phyloP scores from a whole-genome alignment of 2,113 vertebrate genomes.

The Megatriorchis doriae region DNA sequence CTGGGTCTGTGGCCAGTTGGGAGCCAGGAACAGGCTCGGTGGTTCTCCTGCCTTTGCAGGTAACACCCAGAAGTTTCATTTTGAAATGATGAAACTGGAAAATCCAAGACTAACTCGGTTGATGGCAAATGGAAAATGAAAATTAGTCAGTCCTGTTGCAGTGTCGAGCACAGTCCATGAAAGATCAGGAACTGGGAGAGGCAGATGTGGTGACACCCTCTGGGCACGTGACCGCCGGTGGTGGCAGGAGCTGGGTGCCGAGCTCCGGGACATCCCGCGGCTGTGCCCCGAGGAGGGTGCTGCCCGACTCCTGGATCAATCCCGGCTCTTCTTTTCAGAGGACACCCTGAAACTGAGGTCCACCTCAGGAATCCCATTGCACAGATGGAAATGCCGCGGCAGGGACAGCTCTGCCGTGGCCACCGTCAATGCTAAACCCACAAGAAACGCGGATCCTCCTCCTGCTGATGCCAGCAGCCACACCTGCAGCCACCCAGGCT shows the following conservation, averaged over 20 bases:
- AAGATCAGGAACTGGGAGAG: background rate
- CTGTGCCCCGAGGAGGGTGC: background rate
- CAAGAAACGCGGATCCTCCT: background rate
- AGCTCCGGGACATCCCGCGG: rapidly evolving
- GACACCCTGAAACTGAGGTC: background rate
- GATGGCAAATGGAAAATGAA: background rate
- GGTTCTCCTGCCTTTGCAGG: background rate
- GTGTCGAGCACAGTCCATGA: rapidly evolving
- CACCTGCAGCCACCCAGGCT: too few relatives aligned
- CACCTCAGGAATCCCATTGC: background rate
- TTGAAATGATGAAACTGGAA: background rate
- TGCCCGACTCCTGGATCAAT: background rate
- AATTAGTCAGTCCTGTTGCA: too few relatives aligned
- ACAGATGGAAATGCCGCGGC: background rate
- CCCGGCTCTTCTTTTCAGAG: background rate
- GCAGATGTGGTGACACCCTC: background rate
- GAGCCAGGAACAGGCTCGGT: background rate
- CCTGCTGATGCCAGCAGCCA: background rate
- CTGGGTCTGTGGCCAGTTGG: rapidly evolving
- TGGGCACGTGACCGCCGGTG: rapidly evolving
- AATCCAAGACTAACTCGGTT: background rate
- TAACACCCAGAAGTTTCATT: background rate
- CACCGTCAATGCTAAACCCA: background rate
- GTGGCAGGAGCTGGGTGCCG: background rate
- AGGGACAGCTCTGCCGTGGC: background rate